Percentiles rank a stretch among this genome's conserved stretches.
Conservation (phyloP, 92 coral and sea anemone genomes). For the Chrysogorgia sp. region DNA sequence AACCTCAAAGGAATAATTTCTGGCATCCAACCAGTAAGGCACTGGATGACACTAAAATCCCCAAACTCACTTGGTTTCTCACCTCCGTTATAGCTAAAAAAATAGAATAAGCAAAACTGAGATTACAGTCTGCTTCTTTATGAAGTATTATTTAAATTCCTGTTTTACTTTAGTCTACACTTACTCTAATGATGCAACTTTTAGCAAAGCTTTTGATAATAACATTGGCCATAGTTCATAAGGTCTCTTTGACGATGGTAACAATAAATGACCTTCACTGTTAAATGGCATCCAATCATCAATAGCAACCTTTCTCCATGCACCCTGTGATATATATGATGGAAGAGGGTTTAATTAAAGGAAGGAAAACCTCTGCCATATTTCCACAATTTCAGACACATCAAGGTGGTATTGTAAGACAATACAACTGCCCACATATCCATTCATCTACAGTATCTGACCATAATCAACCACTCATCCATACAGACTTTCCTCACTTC, state of each 20-base stretch:
- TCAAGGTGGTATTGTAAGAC: no score
- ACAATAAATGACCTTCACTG: slow-evolving; percentile 77
- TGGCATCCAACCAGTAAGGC: slow-evolving; percentile 95
- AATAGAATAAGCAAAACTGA: no score
- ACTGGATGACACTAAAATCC: slow-evolving; percentile 91
- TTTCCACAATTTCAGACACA: no score
- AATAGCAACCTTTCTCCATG: slow-evolving; percentile 90
- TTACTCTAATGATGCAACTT: slow-evolving; percentile 96
- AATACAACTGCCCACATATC: no score
- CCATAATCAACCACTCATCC: no score
- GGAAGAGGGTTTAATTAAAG: background rate
- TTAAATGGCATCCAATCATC: slow-evolving; percentile 99
- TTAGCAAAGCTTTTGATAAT: slow-evolving; percentile 88
- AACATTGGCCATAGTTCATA: slow-evolving; percentile 98
- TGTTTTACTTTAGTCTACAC: slow-evolving; percentile 18
- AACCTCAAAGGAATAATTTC: slow-evolving; percentile 93
- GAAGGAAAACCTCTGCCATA: no score
- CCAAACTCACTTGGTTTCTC: slow-evolving; percentile 90
- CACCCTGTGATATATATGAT: slow-evolving; percentile 57
- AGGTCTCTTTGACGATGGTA: slow-evolving; percentile 80
- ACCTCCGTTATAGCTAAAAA: slow-evolving; percentile 82
- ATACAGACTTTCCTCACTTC: no score
- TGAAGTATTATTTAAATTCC: no score
- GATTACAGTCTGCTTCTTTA: no score
- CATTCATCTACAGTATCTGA: no score